These are phyloP conservation scores for Augochlora pura DNA, from an alignment of 1,140 invertebrate genomes.

Conservation along the genomic window DNA sequence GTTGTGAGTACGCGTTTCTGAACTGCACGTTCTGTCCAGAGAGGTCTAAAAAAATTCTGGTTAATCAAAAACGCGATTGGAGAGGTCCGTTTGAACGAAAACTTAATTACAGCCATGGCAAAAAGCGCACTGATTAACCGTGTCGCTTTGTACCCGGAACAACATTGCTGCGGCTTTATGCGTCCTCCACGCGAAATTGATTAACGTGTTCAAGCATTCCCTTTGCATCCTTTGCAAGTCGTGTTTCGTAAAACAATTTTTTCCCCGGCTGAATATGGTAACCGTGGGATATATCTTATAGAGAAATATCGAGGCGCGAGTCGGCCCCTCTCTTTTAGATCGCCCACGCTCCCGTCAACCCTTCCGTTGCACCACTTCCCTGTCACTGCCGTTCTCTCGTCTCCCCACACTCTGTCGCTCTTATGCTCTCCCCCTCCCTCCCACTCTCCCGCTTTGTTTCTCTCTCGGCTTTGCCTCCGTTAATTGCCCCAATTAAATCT, in stretches of 20 bases:
- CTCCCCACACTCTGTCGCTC: background rate
- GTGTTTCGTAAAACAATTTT: background rate
- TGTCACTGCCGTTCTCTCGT: conserved; percentile 34
- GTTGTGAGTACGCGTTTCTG: background rate
- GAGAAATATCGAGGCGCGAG: conserved; percentile 33
- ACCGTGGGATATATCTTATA: conserved; percentile 7
- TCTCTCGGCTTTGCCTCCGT: conserved; percentile 38
- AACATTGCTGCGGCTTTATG: background rate
- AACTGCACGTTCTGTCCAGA: background rate
- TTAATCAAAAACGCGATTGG: background rate
- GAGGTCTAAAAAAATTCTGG: background rate
- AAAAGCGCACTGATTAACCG: background rate
- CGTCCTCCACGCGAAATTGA: background rate
- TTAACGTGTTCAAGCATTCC: background rate
- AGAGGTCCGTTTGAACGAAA: background rate
- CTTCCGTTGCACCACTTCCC: conserved; percentile 49
- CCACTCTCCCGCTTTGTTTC: no score
- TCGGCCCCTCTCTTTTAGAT: conserved; percentile 38
- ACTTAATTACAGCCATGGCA: background rate
- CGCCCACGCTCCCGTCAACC: conserved; percentile 27
- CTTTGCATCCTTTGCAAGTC: background rate
- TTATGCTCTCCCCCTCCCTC: no score
- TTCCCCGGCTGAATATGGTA: background rate
- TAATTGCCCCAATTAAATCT: conserved; percentile 74
- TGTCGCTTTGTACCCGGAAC: background rate